These are phyloP conservation scores for Lordiphosa fenestrarum DNA, from an alignment of 2,888 invertebrate species.

Conservation along the genomic window DNA sequence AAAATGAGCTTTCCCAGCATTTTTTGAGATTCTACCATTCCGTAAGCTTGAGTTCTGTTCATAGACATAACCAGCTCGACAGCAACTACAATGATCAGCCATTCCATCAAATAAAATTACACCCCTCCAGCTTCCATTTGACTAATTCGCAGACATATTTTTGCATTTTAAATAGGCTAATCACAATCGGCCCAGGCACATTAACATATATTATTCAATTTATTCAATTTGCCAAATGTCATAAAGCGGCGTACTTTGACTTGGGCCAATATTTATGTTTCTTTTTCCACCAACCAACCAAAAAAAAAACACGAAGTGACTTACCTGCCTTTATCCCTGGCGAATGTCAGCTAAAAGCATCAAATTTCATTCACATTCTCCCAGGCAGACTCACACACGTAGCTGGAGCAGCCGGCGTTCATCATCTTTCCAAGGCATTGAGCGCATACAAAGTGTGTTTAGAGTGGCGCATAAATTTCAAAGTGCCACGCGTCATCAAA, in stretches of 20 bases:
- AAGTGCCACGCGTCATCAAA: constrained; percentile 72
- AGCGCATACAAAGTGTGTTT: constrained; percentile 67
- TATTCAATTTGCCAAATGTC: constrained; percentile 21
- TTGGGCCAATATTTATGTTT: constrained; percentile 21
- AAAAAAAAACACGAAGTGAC: constrained; percentile 4
- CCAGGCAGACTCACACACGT: constrained; percentile 8
- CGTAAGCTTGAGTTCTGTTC: no score
- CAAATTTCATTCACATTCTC: constrained; percentile 44
- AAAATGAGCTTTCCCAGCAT: no score
- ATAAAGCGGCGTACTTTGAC: constrained; percentile 30
- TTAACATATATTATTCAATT: constrained; percentile 42
- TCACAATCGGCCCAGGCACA: constrained; percentile 38
- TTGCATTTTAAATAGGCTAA: background rate
- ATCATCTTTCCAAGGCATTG: constrained; percentile 52
- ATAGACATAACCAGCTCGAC: no score
- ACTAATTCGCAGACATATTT: no score
- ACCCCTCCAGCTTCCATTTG: no score
- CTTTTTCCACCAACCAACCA: background rate
- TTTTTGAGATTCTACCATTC: no score
- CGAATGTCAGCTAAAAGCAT: constrained; percentile 51
- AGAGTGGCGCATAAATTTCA: constrained; percentile 68
- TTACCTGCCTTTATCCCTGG: constrained; percentile 38
- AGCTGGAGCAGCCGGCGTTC: constrained; percentile 29
- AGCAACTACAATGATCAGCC: no score
- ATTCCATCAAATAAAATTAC: no score